Percentiles rank a stretch among this genome's conserved stretches.
Conservation (phyloP, 2,113 vertebrate species). For the Tringa solitaria region DNA sequence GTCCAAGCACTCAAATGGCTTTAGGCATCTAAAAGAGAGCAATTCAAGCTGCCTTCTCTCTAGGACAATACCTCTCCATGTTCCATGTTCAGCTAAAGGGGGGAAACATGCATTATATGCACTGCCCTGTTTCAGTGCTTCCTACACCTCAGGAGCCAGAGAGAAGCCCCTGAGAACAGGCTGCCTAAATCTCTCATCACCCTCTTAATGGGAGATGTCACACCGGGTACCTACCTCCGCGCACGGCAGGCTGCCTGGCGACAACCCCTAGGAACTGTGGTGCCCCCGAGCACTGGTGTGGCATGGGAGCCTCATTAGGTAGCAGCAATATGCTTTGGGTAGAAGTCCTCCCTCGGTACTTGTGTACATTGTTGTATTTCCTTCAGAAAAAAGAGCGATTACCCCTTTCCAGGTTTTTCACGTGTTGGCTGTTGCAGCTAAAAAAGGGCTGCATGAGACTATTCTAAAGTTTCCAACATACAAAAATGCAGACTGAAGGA, state of each 20-base stretch:
- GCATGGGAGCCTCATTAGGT: not conserved
- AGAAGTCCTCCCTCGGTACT: not conserved
- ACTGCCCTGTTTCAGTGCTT: not conserved
- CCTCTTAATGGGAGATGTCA: not conserved
- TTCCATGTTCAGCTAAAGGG: not conserved
- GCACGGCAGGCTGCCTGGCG: not conserved
- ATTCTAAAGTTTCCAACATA: conserved; percentile 1
- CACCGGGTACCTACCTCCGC: accelerated
- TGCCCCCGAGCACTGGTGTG: accelerated
- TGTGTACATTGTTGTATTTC: not conserved
- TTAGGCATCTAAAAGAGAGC: not conserved
- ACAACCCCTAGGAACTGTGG: accelerated
- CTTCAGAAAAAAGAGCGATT: not conserved
- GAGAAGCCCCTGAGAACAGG: not conserved
- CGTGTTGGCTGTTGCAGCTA: not conserved
- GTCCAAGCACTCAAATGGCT: not conserved
- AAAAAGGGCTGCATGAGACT: not conserved
- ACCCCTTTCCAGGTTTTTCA: not conserved
- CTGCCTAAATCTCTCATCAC: conserved; percentile 14
- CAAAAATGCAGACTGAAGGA: conserved; percentile 62
- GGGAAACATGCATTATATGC: accelerated
- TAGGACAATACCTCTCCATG: not conserved
- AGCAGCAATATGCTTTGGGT: accelerated
- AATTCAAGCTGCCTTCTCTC: not conserved
- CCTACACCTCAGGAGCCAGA: not conserved